A percentile compares a stretch with the other conserved stretches of the same genome.
Evolutionary conservation across 2,797 vertebrate genomes (phyloP).

Genomic region (Notolabrus celidotus): DNA sequence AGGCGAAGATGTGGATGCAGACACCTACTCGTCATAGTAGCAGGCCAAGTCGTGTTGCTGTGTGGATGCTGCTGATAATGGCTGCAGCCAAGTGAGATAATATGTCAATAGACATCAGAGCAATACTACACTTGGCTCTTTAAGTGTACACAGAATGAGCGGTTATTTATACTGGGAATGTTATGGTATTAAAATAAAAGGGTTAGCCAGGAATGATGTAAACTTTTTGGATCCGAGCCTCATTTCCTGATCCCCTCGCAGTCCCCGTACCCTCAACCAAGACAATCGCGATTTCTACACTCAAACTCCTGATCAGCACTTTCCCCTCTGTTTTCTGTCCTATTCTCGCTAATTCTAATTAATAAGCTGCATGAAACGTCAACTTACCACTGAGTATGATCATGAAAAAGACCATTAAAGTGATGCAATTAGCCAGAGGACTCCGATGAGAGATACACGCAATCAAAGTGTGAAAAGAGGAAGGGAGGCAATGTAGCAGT

Average conservation of each 20-base stretch:
- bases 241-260: constrained; percentile 59
- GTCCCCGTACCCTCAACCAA: constrained; percentile 64
- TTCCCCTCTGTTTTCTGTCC: constrained; percentile 64
- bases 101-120: constrained; percentile 69
- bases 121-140: constrained; percentile 50
- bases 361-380: constrained; percentile 79
- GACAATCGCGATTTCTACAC: constrained; percentile 68
- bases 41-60: constrained; percentile 73
- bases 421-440: constrained; percentile 85
- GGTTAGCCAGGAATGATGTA: constrained; percentile 68
- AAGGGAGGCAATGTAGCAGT: constrained; percentile 63
- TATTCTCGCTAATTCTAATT: constrained; percentile 78
- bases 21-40: constrained; percentile 75
- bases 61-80: constrained; percentile 75
- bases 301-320: constrained; percentile 78
- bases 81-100: constrained; percentile 70
- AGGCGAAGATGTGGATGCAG: constrained; percentile 53
- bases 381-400: constrained; percentile 75
- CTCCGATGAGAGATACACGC: constrained; percentile 80
- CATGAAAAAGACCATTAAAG: constrained; percentile 78
- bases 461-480: constrained; percentile 82
- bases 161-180: constrained; percentile 59
- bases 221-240: constrained; percentile 67
- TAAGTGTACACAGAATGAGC: constrained; percentile 37
- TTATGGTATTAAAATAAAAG: constrained; percentile 66